These are phyloP conservation scores for Pharmacophagus antenor DNA, from an alignment of 2,888 invertebrate genomes.

Conservation along the genomic window DNA sequence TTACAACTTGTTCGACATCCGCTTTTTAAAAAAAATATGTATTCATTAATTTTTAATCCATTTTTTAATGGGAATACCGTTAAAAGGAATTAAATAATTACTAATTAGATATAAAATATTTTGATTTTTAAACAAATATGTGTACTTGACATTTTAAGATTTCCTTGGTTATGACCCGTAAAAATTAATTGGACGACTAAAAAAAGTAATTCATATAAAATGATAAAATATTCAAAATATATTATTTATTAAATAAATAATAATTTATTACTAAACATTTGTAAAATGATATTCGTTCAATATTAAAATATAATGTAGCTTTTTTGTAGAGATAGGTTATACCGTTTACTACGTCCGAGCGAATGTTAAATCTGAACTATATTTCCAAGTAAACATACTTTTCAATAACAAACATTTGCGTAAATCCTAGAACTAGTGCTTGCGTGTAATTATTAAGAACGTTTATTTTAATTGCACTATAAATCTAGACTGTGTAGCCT, in stretches of 20 bases:
- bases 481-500: constrained; percentile 2
- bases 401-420: constrained; percentile 3
- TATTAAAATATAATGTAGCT: background rate
- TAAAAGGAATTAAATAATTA: background rate
- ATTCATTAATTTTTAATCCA: background rate
- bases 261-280: no score
- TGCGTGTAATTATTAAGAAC: constrained; percentile 3
- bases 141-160: no score
- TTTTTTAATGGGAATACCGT: constrained; percentile 13
- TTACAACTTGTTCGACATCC: constrained; percentile 25
- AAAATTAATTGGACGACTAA: no score
- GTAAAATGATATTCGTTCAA: no score
- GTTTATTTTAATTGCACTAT: constrained; percentile 15
- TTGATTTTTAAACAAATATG: no score
- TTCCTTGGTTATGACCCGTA: no score
- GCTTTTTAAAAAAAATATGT: background rate
- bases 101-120: constrained; percentile 2
- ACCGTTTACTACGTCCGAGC: background rate
- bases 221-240: no score
- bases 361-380: background rate
- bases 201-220: no score
- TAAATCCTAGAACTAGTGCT: background rate
- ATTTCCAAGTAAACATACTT: constrained; percentile 7
- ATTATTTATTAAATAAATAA: no score
- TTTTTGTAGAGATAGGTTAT: background rate